phyloP scores from a whole-genome alignment of 2,888 invertebrate genomes.

The Metallyticus violacea region DNA sequence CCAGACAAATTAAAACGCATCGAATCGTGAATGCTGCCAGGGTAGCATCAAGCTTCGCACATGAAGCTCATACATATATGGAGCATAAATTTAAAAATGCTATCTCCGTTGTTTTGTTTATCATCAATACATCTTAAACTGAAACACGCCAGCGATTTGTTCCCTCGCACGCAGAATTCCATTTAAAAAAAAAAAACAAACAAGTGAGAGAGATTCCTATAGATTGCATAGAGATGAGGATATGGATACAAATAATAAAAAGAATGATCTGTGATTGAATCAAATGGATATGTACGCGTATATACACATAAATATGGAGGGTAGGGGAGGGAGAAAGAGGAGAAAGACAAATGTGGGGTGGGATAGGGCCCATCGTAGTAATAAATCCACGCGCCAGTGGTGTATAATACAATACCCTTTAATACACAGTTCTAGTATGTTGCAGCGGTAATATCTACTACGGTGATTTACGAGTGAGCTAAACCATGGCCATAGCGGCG shows the following conservation, averaged over 20 bases:
- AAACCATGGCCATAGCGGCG: neutral
- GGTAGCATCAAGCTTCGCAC: neutral
- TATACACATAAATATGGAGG: neutral
- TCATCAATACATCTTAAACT: neutral
- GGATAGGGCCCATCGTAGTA: slow-evolving; percentile 6
- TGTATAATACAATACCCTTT: slow-evolving; percentile 12
- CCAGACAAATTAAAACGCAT: slow-evolving; percentile 15
- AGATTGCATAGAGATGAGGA: slow-evolving; percentile 13
- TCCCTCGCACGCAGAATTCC: neutral
- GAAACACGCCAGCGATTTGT: neutral
- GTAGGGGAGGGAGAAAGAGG: neutral
- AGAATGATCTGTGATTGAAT: slow-evolving; percentile 24
- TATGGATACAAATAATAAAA: neutral
- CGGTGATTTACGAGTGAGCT: slow-evolving; percentile 25
- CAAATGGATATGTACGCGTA: slow-evolving; percentile 11
- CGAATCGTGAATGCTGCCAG: neutral
- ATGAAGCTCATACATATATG: neutral
- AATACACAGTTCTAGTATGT: neutral
- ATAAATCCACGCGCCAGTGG: slow-evolving; percentile 23
- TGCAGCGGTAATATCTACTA: neutral
- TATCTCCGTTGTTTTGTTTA: slow-evolving; percentile 14
- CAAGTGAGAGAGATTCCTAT: neutral
- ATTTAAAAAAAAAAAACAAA: neutral
- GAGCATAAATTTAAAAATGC: neutral
- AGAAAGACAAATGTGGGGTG: slow-evolving; percentile 2